phyloP scores from a whole-genome alignment of 1,140 invertebrate species.

The Eriosoma lanigerum region DNA sequence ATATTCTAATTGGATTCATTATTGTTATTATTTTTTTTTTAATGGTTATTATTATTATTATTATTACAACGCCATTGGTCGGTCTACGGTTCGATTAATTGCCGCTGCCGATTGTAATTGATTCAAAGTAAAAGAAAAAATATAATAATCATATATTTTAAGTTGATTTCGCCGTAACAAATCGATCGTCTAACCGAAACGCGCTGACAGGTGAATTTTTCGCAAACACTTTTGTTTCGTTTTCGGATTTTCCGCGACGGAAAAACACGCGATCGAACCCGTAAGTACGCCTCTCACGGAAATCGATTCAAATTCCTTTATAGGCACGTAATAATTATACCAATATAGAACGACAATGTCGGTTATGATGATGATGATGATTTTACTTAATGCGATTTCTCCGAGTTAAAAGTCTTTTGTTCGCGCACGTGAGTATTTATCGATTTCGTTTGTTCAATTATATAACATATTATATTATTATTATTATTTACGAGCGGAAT shows the following conservation, averaged over 20 bases:
- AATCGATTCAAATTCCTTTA: not conserved
- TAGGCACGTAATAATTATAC: no score
- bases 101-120: not conserved
- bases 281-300: not conserved
- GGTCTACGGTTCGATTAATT: conserved; percentile 22
- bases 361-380: no score
- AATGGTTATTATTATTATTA: conserved; percentile 1
- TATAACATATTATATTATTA: no score
- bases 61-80: not conserved
- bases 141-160: no score
- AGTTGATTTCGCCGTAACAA: no score
- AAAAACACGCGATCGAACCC: no score
- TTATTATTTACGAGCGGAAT: not conserved
- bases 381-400: not conserved
- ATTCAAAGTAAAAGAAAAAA: not conserved
- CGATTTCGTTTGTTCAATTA: not conserved
- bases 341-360: no score
- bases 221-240: not conserved
- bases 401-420: not conserved
- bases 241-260: no score
- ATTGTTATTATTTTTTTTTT: conserved; percentile 24
- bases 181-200: not conserved
- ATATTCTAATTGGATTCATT: no score
- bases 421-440: not conserved
- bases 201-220: not conserved